These are phyloP conservation scores for Trialeurodes vaporariorum DNA, from an alignment of 1,140 invertebrate genomes.

Conservation along the genomic window DNA sequence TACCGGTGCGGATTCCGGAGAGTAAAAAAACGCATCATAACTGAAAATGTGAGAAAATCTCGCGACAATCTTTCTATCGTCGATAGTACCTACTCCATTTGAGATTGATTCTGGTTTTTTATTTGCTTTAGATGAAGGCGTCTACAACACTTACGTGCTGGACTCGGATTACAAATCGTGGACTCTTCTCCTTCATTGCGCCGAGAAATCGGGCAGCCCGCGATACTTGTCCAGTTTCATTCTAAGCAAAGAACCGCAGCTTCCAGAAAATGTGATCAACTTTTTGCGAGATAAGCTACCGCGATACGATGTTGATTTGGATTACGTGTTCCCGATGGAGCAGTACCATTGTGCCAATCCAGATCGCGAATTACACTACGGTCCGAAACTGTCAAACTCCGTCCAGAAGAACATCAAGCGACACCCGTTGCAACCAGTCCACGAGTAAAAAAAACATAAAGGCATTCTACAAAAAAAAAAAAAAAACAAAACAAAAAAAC, in stretches of 20 bases:
- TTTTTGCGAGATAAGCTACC: conserved; percentile 45
- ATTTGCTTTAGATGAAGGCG: conserved; percentile 57
- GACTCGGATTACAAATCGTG: conserved; percentile 71
- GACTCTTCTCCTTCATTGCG: conserved; percentile 70
- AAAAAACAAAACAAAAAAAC: too few relatives aligned
- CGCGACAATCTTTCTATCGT: too few relatives aligned
- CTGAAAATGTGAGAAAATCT: too few relatives aligned
- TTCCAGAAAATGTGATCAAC: conserved; percentile 47
- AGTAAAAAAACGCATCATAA: too few relatives aligned
- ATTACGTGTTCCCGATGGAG: conserved; percentile 67
- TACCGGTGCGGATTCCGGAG: too few relatives aligned
- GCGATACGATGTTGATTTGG: conserved; percentile 64
- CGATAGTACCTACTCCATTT: too few relatives aligned
- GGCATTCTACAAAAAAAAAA: too few relatives aligned
- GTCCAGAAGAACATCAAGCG: neutral
- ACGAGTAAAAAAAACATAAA: too few relatives aligned
- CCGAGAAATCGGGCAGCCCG: conserved; percentile 63
- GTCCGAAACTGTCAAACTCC: conserved; percentile 1
- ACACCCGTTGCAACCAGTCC: conserved; percentile 1
- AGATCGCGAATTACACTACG: conserved; percentile 20
- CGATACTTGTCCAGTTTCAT: conserved; percentile 74
- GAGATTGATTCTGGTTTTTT: too few relatives aligned
- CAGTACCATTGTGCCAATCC: conserved; percentile 47
- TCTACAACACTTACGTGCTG: conserved; percentile 75
- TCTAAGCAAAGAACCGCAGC: conserved; percentile 48